A percentile compares a stretch with the other conserved stretches of the same genome.
phyloP scores from a whole-genome alignment of 2,797 vertebrate genomes.

The Gobionotothen gibberifrons region DNA sequence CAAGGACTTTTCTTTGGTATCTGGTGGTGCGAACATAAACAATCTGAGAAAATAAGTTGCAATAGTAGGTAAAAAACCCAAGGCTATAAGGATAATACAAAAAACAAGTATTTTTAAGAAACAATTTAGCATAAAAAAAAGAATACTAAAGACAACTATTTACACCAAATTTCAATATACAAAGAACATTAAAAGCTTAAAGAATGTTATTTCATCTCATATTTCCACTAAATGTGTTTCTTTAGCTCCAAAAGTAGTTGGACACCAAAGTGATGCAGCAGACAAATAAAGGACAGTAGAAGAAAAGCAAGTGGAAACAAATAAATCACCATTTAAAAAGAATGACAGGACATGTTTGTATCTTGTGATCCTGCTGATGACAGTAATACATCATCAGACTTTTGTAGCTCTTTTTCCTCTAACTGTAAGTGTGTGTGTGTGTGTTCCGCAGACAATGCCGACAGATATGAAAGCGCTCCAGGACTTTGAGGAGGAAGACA shows the following conservation, averaged over 20 bases:
- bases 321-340: slow-evolving; percentile 5
- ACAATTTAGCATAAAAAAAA: too few species aligned
- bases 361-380: slow-evolving; percentile 4
- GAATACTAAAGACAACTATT: too few species aligned
- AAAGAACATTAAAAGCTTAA: background rate
- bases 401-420: background rate
- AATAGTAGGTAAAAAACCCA: too few species aligned
- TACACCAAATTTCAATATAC: too few species aligned
- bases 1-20: too few species aligned
- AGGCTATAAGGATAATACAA: too few species aligned
- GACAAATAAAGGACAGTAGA: background rate
- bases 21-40: too few species aligned
- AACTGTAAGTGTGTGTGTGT: background rate
- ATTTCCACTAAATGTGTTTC: background rate
- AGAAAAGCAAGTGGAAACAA: background rate
- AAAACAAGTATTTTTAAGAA: too few species aligned
- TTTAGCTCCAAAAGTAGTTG: background rate
- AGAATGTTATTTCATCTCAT: background rate
- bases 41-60: too few species aligned
- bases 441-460: slow-evolving; percentile 89
- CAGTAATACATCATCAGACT: background rate
- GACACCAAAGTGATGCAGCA: background rate
- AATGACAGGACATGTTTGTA: background rate
- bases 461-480: slow-evolving; percentile 97
- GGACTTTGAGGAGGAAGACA: slow-evolving; percentile 95